phyloP scores from a whole-genome alignment of 1,140 invertebrate genomes.

The Apolygus lucorum region DNA sequence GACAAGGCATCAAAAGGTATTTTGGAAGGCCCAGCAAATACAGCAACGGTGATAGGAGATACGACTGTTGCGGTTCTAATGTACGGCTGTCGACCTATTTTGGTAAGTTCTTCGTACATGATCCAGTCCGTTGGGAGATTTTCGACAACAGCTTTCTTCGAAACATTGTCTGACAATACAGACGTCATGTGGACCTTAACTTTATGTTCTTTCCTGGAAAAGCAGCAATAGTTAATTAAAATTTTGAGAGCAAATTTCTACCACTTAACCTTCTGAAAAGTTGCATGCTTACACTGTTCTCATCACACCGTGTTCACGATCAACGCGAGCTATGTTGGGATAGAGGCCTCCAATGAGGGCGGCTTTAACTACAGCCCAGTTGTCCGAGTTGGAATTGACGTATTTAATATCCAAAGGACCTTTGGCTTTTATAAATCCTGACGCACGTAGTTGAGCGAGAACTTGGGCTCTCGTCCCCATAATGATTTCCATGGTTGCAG shows the following conservation, averaged over 20 bases:
- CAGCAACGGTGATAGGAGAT: constrained; percentile 65
- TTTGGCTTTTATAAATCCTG: constrained; percentile 66
- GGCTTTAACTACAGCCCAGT: constrained; percentile 87
- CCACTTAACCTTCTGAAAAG: neutral
- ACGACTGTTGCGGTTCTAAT: constrained; percentile 68
- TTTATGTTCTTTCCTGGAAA: constrained; percentile 57
- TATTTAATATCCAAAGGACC: constrained; percentile 58
- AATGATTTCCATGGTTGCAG: constrained; percentile 80
- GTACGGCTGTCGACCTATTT: constrained; percentile 52
- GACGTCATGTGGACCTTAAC: constrained; percentile 67
- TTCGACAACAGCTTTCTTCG: constrained; percentile 41
- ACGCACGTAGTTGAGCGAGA: constrained; percentile 72
- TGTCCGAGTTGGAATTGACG: constrained; percentile 76
- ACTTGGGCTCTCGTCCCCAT: constrained; percentile 65
- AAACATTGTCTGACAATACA: constrained; percentile 48
- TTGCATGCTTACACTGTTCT: constrained; percentile 40
- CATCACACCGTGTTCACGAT: constrained; percentile 47
- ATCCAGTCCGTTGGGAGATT: constrained; percentile 70
- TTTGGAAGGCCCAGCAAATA: constrained; percentile 64
- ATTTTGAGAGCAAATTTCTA: neutral
- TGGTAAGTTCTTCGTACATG: constrained; percentile 72
- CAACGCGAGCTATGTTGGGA: constrained; percentile 71
- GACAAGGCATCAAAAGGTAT: constrained; percentile 52
- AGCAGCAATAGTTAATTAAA: neutral
- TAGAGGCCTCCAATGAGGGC: constrained; percentile 77